Evolutionary conservation across 2,888 invertebrate genomes (phyloP).

Genomic region (Phortica okadai): DNA sequence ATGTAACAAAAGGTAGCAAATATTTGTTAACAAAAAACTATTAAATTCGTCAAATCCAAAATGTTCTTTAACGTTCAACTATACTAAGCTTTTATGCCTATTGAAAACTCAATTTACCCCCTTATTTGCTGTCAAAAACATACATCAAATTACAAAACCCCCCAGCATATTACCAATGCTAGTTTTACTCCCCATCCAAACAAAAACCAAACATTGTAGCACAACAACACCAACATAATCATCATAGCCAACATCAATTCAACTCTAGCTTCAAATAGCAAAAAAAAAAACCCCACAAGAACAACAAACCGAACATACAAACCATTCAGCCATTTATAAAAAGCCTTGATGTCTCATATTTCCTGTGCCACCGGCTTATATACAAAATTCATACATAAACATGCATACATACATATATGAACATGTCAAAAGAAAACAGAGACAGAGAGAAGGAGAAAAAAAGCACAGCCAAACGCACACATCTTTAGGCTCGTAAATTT

Average conservation of each 20-base stretch:
- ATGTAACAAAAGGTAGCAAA: too few species aligned
- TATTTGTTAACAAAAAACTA: too few species aligned
- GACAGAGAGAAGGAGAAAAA: constrained; percentile 12
- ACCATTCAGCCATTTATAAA: constrained; percentile 61
- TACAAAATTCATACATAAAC: constrained; percentile 40
- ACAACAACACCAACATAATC: constrained; percentile 16
- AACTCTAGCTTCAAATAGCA: constrained; percentile 3
- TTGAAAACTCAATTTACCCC: constrained; percentile 69
- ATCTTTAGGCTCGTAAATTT: constrained; percentile 55
- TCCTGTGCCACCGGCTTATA: constrained; percentile 60
- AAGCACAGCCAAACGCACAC: constrained; percentile 14
- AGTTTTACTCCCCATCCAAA: background rate
- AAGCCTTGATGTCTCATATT: constrained; percentile 71
- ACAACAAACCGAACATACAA: constrained; percentile 8
- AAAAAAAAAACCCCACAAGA: constrained; percentile 11
- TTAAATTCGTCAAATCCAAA: background rate
- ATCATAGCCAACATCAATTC: background rate
- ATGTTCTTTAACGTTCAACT: background rate
- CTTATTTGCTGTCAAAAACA: constrained; percentile 68
- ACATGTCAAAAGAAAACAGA: constrained; percentile 8
- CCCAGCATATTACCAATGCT: background rate
- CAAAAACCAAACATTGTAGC: background rate
- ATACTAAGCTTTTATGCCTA: constrained; percentile 29
- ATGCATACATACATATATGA: constrained; percentile 31
- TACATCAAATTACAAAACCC: constrained; percentile 54